Percentiles rank a stretch among this genome's conserved stretches.
These are phyloP conservation scores for Chlorospingus semifuscus DNA, from an alignment of 2,797 vertebrate genomes.

Conservation along the genomic window DNA sequence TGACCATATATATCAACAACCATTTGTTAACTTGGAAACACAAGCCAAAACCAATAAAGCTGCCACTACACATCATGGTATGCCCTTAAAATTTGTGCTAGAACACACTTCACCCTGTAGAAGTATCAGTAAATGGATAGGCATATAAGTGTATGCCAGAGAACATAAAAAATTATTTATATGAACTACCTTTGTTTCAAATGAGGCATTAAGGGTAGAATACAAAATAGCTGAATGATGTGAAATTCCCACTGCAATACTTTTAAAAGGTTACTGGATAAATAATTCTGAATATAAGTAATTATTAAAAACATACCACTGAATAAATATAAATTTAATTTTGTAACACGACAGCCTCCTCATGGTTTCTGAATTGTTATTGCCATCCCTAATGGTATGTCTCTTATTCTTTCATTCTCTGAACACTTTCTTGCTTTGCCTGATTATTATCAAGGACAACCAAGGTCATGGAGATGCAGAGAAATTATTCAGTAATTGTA, in stretches of 20 bases:
- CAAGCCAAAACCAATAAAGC: neutral
- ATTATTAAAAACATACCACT: neutral
- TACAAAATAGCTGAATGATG: neutral
- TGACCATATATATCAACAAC: neutral
- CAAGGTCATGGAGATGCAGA: neutral
- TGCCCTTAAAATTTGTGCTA: neutral
- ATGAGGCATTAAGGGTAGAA: neutral
- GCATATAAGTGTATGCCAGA: neutral
- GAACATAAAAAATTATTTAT: neutral
- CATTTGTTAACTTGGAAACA: neutral
- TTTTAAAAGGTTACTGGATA: neutral
- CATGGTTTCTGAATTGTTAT: neutral
- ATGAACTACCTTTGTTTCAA: neutral
- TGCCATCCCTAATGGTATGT: neutral
- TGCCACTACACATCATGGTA: neutral
- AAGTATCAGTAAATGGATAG: neutral
- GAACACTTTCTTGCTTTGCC: neutral
- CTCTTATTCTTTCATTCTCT: neutral
- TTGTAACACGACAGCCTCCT: neutral
- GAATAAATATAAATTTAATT: neutral
- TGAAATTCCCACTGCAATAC: neutral
- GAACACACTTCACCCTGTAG: neutral
- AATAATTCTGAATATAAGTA: neutral
- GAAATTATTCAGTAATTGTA: neutral
- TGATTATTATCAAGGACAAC: neutral